Base-by-base conservation (phyloP, 2,888 invertebrate genomes). In the Siphlonurus alternatus region DNA sequence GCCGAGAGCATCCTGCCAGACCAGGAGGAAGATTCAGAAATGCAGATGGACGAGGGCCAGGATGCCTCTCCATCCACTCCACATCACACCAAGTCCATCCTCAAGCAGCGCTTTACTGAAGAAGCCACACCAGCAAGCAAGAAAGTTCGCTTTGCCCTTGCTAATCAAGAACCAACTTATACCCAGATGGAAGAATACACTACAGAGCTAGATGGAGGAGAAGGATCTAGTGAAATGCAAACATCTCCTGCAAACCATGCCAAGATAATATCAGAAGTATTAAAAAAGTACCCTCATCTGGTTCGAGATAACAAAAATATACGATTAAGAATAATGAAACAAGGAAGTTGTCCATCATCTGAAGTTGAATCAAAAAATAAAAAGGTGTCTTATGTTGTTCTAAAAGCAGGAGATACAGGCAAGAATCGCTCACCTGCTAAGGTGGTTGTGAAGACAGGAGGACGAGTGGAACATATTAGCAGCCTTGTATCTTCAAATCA, bases 271-370 rank as follows among this genome's bases (percentile, higher is more conserved):
- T 85, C 89, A 66, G 91, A 91, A 69, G 89, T 93, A 0, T 74
- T 93, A 53, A 90, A 91, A 69, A 92, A 91, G 73, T 92, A 90
- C 79, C 92, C 93, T 0, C 88, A 92, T 74, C 79, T 93, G 66
- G 87, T 92, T 0, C 89, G 89, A 73, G 87, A 87, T 70, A 91
- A 89, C 71, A 91, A 90, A 74, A 93, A 89, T 71, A 91, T 93
- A 38, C 87, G 89, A 72, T 74, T 93, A 19, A 92, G 91, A 76
- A 91, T 93, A 67, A 81, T 91, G 75, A 84, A 83, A 65, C 76
- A 76, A 56, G 77, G 75, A 68, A 63, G 63, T 69, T 61, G 61
- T 24, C 25, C 63, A 10, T 56, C 61, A 15, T 53, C 65, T 38
- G 56, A 65, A 18, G 63, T 53, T 15, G 60, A 63, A 51, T 25